Evolutionary conservation across 2,797 vertebrate species (phyloP), one percentile per base, ranked within the genome.

Genomic region (Tenualosa thibaudeaui): DNA sequence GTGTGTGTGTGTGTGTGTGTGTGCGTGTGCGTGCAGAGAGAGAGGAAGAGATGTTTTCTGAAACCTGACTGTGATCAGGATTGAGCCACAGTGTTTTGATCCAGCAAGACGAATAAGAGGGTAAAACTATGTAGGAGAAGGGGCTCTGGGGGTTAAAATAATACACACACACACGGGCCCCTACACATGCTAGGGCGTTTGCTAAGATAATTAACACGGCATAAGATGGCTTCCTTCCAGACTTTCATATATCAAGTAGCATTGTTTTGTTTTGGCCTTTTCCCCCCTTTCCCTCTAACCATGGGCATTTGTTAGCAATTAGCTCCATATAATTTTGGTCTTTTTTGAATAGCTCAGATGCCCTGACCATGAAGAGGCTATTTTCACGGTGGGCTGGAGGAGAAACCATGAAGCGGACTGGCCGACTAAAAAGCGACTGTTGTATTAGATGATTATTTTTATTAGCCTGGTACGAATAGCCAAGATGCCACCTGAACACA

Each of bases 251-350:
- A 86, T 86, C 71, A 24, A 83, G 83, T 81, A 82, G 81, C 83
- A 46, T 60, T 0, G 31, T 60, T 84, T 82, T 84, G 54, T 81
- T 71, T 82, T n/a, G 68, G 68, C 81, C 17, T 40, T 58, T n/a
- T 22, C 40, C 1, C 1, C 81, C 53, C 31, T 56, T 43, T 17
- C 24, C 83, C 71, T 81, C 50, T 43, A 56, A 81, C 56, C 78
- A 60, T 43, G 82, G 62, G 82, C 85, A 87, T 87, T 89, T 89
- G 86, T 86, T 85, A 85, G 87, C 86, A 85, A 87, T 89, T 87
- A 87, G 85, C 83, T 53, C 71, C 82, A 85, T 85, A 86, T 85
- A 84, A 89, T 85, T 85, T 86, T 84, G 83, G 83, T 85, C 31
- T 53, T 75, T 83, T 75, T 37, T 3, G 82, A 82, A 83, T 85